Percentiles rank a stretch among this genome's conserved stretches.
Evolutionary conservation across 2,113 vertebrate species (phyloP).

Genomic region (Lepidothrix coronata): DNA sequence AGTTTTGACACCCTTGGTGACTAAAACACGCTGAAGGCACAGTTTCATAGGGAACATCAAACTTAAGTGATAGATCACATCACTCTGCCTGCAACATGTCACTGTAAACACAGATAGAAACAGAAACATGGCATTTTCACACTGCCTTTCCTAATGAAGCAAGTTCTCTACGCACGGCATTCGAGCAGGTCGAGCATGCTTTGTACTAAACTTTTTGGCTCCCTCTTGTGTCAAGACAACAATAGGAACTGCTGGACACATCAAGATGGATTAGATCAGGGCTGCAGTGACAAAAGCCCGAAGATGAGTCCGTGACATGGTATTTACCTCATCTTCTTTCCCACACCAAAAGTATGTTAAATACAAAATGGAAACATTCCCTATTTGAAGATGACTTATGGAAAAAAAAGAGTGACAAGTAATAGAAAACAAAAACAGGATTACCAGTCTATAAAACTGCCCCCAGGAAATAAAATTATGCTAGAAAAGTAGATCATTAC

Average conservation of each 20-base stretch:
- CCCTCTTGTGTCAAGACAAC: constrained; percentile 51
- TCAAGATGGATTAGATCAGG: background rate
- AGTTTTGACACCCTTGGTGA: background rate
- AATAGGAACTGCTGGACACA: background rate
- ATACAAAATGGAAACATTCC: background rate
- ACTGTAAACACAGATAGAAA: background rate
- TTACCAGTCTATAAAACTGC: background rate
- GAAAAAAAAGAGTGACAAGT: background rate
- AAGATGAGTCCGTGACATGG: background rate
- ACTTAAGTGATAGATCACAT: background rate
- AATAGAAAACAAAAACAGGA: background rate
- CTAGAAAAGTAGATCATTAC: background rate
- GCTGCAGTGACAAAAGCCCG: background rate
- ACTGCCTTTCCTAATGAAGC: background rate
- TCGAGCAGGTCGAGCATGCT: background rate
- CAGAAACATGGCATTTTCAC: background rate
- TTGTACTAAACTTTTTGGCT: constrained; percentile 41
- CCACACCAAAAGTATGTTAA: background rate
- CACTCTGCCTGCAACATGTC: background rate
- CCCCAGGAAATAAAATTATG: background rate
- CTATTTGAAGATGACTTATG: background rate
- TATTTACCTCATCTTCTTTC: background rate
- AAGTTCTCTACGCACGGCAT: background rate
- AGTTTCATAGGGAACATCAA: background rate
- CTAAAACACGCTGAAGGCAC: background rate